Base-by-base conservation (phyloP, 1,140 invertebrate genomes). In the Solenopsis fugax region DNA sequence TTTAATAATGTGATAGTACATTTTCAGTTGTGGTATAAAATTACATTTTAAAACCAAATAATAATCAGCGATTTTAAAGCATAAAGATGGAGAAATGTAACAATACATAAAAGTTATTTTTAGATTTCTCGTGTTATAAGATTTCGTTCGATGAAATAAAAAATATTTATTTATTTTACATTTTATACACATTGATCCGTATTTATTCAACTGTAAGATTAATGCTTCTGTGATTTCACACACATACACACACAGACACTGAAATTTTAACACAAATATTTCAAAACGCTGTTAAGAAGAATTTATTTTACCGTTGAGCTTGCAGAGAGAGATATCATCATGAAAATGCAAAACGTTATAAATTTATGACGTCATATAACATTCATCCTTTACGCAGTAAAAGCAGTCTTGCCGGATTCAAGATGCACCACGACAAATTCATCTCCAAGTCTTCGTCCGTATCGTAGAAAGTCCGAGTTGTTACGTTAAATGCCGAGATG, bases 401-500 rank as follows among this genome's bases (percentile, higher is more conserved):
- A 73, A 62, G 80, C 69, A 84, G 54, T 84, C 69, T 58, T 50
- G 80, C 54, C 52, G 24, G 45, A 73, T 84, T 84, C 80, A 84
- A 84, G 80, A 73, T 84, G 80, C 69, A 18, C 80, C 69, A 60
- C 69, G 69, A 84, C 69, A 75, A 84, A 84, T 84, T 84, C 80
- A 84, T 84, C 80, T 60, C 18, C 80, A 52, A 24, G 54, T 73
- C 56, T 50, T 41, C 56, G 41, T 75, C 48, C 29, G 69, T 84
- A 84, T 84, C 80, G 69, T 37, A 60, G 52, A 72, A 73, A 60
- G 80, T 84, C 54, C 69, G 24, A 84, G 69, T 84, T 73, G 80
- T 84, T 84, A 84, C 54, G 69, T 84, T 84, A 84, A 84, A 84
- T 84, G 80, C 80, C 69, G 37, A 37, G 54, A 84, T 84, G 80